Evolutionary conservation across 1,140 invertebrate species (phyloP), one percentile per base, ranked within the genome.

Genomic region (Hermetia illucens): DNA sequence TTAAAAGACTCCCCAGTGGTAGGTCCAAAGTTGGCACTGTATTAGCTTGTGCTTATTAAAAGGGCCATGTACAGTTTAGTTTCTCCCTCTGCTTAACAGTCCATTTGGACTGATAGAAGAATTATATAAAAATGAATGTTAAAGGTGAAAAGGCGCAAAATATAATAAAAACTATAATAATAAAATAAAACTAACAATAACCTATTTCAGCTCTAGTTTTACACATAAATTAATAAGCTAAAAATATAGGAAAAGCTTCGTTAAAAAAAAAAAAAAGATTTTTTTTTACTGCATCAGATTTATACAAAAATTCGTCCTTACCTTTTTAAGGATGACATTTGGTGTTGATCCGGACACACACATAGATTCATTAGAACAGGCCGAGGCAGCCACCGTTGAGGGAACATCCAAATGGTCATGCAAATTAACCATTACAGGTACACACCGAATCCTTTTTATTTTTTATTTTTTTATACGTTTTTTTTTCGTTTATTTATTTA

Each of bases 381-480:
- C 93, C 51, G 91, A 98, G 73, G 78, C 82, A 70, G 82, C 85
- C 68, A 94, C 97, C 69, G 83, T 98, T 63, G 95, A 98, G 72
- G 95, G 95, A 66, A 98, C 92, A 56, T 96, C 92, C 61, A 98
- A 98, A 74, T 98, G 94, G 94, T 96, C 92, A 66, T 95, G 92
- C 75, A 98, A 98, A 80, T 93, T 98, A 73, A 90, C 90, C 61
- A 89, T 94, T 61, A 94, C 90, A 90, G 89, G 90, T 93, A 75
- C 64, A 61, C 46, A 36, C 35, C 13, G 29, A 34, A 56, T 59
- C 58, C 36, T 38, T 41, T 40, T 9, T 32, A 19, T n/a, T 40
- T 39, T 36, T 19, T 33, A 15, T 40, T 36, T 40, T 37, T 35
- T 21, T 36, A 34, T 34, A 17, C 18, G 19, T 43, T 48, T 52